Conservation (phyloP, 1,140 invertebrate species). For the Delia radicum region DNA sequence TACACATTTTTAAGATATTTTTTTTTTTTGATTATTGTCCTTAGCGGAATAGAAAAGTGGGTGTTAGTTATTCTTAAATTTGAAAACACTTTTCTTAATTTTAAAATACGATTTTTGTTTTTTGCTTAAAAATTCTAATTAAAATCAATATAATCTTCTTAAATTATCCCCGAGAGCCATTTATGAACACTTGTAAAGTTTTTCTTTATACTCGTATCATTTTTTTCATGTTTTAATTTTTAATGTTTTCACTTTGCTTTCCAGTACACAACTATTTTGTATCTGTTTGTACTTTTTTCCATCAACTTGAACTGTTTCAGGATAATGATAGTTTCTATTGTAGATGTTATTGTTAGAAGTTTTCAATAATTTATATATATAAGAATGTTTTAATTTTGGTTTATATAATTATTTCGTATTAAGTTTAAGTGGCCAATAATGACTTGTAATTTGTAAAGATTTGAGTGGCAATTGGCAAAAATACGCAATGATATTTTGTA, state of each 20-base stretch:
- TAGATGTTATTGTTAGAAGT: not conserved
- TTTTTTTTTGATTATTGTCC: too few species aligned
- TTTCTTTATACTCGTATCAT: too few species aligned
- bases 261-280: not conserved
- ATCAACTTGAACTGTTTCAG: not conserved
- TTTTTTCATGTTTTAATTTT: not conserved
- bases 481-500: too few species aligned
- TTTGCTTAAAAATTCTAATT: not conserved
- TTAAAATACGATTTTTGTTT: too few species aligned
- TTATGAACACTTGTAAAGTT: not conserved
- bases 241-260: not conserved
- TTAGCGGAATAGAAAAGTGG: too few species aligned
- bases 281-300: not conserved
- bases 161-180: not conserved
- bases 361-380: not conserved
- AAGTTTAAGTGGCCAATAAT: too few species aligned
- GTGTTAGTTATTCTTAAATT: too few species aligned
- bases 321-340: not conserved
- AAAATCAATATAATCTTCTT: not conserved
- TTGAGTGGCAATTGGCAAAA: too few species aligned
- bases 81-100: too few species aligned
- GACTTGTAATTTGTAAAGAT: too few species aligned
- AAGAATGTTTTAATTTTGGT: not conserved
- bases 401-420: too few species aligned
- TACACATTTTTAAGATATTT: too few species aligned